Evolutionary conservation across 2,113 vertebrate genomes (phyloP), one percentile per base, ranked within the genome.

Genomic region (Kryptolebias marmoratus): DNA sequence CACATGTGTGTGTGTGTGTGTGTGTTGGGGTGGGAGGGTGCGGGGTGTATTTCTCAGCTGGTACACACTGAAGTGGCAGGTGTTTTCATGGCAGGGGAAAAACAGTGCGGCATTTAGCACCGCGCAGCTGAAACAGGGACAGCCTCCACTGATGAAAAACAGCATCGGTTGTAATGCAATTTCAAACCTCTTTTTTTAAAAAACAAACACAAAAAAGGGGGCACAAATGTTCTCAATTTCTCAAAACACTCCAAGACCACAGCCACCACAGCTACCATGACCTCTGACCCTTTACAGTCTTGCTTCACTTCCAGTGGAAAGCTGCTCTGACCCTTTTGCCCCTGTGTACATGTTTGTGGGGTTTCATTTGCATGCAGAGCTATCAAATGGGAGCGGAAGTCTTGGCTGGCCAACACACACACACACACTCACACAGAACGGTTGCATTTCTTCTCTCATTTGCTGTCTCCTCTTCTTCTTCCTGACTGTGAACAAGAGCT

Each of bases 291-390:
- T 70, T 71, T 42, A 59, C 45, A 82, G 71, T 77, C 77, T 80
- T 74, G 71, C 76, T 80, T 71, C 77, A 73, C 77, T 77, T 73
- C 75, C 73, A 67, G 85, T 74, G 80, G 83, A 88, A 82, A 71
- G 72, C 87, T 63, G 69, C n/a, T 39, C 75, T 78, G 84, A 92
- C 86, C 87, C 39, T 75, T 79, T 90, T 76, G 30, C 81, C 87
- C 87, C 71, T 77, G 71, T 86, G 83, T 83, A 77, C 90, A 91
- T 90, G 87, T 92, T 93, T 92, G 86, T 86, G 87, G 78, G 81
- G 84, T 89, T 91, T 87, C 81, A 93, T 92, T 91, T 91, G 91
- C 87, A 90, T 93, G 87, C 82, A 81, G 71, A 76, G 80, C 86
- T 79, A 80, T 90, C 83, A 66, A 75, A 89, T 81, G 50, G 73